A percentile compares a stretch with the other conserved stretches of the same genome.
Evolutionary conservation across 2,113 vertebrate species (phyloP).

Genomic region (Dasyornis broadbenti): DNA sequence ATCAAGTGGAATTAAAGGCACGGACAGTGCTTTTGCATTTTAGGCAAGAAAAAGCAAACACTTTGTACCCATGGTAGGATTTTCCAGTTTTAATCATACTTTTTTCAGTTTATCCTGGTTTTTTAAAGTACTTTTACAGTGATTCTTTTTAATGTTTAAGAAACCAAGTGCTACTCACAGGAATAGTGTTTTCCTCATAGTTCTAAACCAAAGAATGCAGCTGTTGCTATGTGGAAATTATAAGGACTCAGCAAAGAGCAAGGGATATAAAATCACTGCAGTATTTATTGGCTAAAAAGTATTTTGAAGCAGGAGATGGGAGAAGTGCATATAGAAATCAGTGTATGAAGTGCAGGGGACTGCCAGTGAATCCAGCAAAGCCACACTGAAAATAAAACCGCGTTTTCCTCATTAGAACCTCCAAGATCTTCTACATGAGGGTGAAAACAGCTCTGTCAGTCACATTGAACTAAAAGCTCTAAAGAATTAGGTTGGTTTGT

Average conservation of each 20-base stretch:
- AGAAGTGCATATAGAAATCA: background rate
- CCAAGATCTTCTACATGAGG: background rate
- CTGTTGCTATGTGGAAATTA: background rate
- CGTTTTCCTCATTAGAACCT: background rate
- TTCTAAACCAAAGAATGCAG: background rate
- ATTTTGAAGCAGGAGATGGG: constrained; percentile 3
- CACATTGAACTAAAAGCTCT: constrained; percentile 24
- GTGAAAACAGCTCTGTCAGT: background rate
- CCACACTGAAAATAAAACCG: background rate
- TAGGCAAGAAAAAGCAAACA: constrained; percentile 56
- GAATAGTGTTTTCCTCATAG: constrained; percentile 7
- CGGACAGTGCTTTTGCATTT: background rate
- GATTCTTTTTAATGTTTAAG: background rate
- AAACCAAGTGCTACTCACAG: constrained; percentile 49
- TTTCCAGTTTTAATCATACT: constrained; percentile 49
- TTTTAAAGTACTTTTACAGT: constrained; percentile 49
- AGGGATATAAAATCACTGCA: constrained; percentile 42
- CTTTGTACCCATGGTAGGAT: background rate
- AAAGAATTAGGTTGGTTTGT: background rate
- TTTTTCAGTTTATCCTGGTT: constrained; percentile 41
- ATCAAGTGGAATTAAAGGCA: background rate
- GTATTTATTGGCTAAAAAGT: constrained; percentile 51
- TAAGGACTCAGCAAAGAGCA: constrained; percentile 30
- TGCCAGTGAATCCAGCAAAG: background rate
- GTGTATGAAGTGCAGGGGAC: background rate